phyloP scores from a whole-genome alignment of 2,113 vertebrate genomes.

The Danio rerio region DNA sequence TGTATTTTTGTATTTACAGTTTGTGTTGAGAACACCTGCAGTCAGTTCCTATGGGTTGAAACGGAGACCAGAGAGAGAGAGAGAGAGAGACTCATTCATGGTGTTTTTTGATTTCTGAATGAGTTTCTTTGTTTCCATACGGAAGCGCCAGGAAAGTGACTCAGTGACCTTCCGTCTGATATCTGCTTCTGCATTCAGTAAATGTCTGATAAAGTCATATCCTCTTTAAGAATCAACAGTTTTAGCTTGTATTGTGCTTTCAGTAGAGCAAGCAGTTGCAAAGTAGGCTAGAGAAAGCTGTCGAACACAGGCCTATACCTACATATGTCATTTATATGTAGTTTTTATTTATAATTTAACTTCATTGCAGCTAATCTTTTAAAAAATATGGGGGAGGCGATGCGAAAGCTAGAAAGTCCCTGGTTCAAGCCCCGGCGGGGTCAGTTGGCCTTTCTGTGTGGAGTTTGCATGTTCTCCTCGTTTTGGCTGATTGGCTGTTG shows the following conservation, averaged over 20 bases:
- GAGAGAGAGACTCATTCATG: slow-evolving; percentile 42
- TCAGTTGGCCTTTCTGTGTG: no score
- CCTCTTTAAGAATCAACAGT: not conserved
- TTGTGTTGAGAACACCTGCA: slow-evolving; percentile 31
- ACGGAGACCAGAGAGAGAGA: slow-evolving; percentile 14
- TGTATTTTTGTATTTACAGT: no score
- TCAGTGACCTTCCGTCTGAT: slow-evolving; percentile 3
- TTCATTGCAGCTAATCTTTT: no score
- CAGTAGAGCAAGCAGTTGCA: not conserved
- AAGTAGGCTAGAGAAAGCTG: not conserved
- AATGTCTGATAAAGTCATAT: not conserved
- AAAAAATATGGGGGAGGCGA: no score
- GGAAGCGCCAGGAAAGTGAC: slow-evolving; percentile 40
- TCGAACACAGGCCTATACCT: not conserved
- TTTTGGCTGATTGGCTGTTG: no score
- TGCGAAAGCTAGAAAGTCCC: no score
- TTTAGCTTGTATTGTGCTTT: not conserved
- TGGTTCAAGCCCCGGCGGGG: no score
- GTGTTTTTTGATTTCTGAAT: slow-evolving; percentile 45
- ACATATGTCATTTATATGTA: no score
- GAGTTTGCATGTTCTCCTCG: no score
- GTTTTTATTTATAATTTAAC: no score
- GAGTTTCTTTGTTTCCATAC: slow-evolving; percentile 48
- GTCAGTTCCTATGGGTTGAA: not conserved
- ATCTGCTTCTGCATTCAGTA: not conserved